Conservation (phyloP, 2,113 vertebrate species). For the Rhabdomys dilectus region DNA sequence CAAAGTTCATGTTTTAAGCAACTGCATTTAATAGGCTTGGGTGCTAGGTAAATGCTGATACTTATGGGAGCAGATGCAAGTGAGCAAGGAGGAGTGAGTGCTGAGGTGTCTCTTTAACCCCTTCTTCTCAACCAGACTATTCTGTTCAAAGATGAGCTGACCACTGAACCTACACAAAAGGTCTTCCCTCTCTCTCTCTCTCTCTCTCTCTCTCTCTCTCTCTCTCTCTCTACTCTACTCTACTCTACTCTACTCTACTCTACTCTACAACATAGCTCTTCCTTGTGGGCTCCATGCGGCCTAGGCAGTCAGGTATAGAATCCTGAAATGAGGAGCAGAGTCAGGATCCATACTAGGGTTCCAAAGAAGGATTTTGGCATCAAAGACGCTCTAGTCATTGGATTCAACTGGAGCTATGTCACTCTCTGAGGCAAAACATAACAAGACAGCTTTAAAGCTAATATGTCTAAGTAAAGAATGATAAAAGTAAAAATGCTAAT, state of each 20-base stretch:
- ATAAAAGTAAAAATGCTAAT: not conserved
- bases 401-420: not conserved
- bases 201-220: too few species aligned
- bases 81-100: not conserved
- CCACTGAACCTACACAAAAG: not conserved
- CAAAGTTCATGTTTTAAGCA: constrained; percentile 9
- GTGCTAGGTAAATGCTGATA: not conserved
- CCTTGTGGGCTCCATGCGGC: not conserved
- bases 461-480: not conserved
- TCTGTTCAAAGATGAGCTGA: not conserved
- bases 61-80: not conserved
- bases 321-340: not conserved
- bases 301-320: not conserved
- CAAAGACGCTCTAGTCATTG: not conserved
- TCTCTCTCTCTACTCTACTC: too few species aligned
- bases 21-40: not conserved
- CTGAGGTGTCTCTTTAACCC: not conserved
- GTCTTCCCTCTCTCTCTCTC: not conserved
- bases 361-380: not conserved
- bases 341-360: not conserved
- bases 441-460: not conserved
- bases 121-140: not conserved
- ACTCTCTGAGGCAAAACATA: not conserved
- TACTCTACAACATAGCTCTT: not conserved
- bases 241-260: too few species aligned